Base-by-base conservation (phyloP, 2,113 vertebrate species). In the Ceuthmochares aereus region DNA sequence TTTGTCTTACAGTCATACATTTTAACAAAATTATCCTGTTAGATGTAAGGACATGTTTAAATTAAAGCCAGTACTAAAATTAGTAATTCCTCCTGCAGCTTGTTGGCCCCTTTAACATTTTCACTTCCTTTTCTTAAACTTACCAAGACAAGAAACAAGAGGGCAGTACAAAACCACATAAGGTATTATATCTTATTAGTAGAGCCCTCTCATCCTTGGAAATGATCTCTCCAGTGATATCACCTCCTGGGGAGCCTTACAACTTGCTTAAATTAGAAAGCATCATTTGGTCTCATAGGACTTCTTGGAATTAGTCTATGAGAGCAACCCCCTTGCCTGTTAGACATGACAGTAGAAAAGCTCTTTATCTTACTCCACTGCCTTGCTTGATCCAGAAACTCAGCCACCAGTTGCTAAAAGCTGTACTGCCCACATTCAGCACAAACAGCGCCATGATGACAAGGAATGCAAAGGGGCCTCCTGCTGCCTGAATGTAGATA, bases 351-450 rank as follows among this genome's bases (percentile, higher is more conserved):
- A 86, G 32, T 6, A 74, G 23, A 94, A 91, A 54, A 69, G 21
- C 8, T 40, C 10, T 74, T 52, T 42, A 62, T 81, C 98, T 99
- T 98, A 99, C 99, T 98, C 99, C 99, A 55, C 99, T 99, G 98
- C 99, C 99, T 97, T 99, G 98, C 76, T 99, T 99, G 98, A 99
- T 99, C 99, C 99, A 99, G 97, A 99, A 99, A 95, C 99, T 99
- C 84, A 99, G 96, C 99, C 99, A 99, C 99, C 99, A 99, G 80
- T 99, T 99, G 96, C 99, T 99, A 93, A 99, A 99, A 70, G 99
- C 98, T 1, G 98, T 98, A 89, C 99, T 99, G 86, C 99, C 99
- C 97, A 99, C 98, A 11, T 99, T 99, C 69, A 99, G 95, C 76
- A 99, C 93, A 64, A 99, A 99, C 34, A 99, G 98, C 2, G 96